Conservation (phyloP, 2,888 invertebrate genomes). For the Tryphoninae sp. region DNA sequence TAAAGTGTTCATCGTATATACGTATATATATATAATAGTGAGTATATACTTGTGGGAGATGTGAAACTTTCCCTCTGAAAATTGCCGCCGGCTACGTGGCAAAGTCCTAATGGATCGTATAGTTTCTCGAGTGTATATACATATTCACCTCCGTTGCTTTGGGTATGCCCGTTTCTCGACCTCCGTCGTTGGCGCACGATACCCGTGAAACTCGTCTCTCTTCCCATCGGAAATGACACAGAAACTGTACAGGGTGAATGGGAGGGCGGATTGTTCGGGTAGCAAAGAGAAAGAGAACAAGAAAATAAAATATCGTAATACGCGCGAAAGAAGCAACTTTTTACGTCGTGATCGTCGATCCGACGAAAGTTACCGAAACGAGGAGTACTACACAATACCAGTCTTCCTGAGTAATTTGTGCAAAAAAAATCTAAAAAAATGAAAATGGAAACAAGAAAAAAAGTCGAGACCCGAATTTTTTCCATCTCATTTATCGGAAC, state of each 20-base stretch:
- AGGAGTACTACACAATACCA: background rate
- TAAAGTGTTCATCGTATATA: conserved; percentile 61
- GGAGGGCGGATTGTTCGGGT: background rate
- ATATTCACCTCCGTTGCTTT: conserved; percentile 25
- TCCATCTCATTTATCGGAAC: too few species aligned
- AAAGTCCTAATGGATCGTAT: conserved; percentile 79
- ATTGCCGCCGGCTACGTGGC: conserved; percentile 73
- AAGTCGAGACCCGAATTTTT: too few species aligned
- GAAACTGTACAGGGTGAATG: conserved; percentile 3
- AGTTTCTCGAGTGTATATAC: conserved; percentile 64
- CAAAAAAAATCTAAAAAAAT: too few species aligned
- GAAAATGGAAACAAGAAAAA: too few species aligned
- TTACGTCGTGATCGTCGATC: background rate
- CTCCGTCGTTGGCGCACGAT: background rate
- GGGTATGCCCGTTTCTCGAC: conserved; percentile 35
- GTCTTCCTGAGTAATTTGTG: too few species aligned
- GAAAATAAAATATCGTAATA: conserved; percentile 18
- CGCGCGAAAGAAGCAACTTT: conserved; percentile 20
- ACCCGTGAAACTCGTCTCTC: background rate
- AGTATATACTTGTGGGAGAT: conserved; percentile 47
- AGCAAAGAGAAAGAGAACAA: conserved; percentile 12
- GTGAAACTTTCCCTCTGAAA: conserved; percentile 75
- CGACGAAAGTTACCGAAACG: background rate
- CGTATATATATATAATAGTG: conserved; percentile 12
- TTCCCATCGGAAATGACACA: conserved; percentile 37